Evolutionary conservation across 2,113 vertebrate genomes (phyloP), one percentile per base, ranked within the genome.

Genomic region (Bubo scandiacus): DNA sequence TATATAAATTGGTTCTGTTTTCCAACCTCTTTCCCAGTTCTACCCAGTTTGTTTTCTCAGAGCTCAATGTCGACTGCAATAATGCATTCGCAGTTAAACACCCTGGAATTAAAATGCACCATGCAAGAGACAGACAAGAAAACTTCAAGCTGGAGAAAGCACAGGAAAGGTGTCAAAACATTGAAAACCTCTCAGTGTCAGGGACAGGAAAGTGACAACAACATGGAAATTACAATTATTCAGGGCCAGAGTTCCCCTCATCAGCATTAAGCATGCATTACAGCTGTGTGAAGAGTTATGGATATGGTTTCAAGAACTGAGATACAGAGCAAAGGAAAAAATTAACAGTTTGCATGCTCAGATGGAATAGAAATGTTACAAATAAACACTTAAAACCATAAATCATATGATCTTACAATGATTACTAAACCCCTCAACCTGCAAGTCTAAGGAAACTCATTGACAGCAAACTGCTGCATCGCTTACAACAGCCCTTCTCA

Each of bases 171-270:
- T 92, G 77, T 85, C 83, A 89, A 88, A 96, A 92, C 19, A 73
- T 1, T 61, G 59, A 59, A 93, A 84, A 18, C 12, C 8, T 92
- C 47, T 70, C 51, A 57, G 26, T 78, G 23, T 32, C 36, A 73
- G 57, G 70, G 57, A 84, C 43, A 87, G 62, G 34, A 89, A 72
- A 75, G 49, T 84, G 77, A 91, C 73, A 89, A 73, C 29, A 95
- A 54, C 67, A 93, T 84, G 66, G 61, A 94, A 96, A 89, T 87
- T 57, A 30, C 34, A 89, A 94, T 93, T 96, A 87, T 75, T 81
- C 63, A 65, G 73, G 88, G 73, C 40, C 86, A 92, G 83, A 89
- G 38, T 71, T 86, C 47, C 15, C 43, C 55, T 94, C 65, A 72
- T 55, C 26, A 71, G 29, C 34, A 72, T 58, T 92, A 72, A 85